Evolutionary conservation across 2,888 invertebrate genomes (phyloP).

Genomic region (Pseudococcus jackbeardsleyi): DNA sequence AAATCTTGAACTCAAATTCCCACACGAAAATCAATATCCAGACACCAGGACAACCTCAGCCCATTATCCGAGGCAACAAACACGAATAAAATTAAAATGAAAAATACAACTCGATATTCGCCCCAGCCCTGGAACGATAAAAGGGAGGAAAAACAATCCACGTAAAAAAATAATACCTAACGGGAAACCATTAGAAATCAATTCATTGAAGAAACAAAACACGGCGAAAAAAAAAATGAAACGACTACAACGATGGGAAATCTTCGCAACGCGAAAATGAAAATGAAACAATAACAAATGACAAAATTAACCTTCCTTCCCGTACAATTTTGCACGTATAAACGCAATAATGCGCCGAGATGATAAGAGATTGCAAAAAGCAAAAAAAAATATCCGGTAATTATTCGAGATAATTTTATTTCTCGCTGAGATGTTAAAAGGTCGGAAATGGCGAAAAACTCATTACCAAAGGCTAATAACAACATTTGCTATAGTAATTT

Average conservation of each 20-base stretch:
- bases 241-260: neutral
- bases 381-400: conserved; percentile 36
- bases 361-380: conserved; percentile 13
- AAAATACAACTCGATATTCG: neutral
- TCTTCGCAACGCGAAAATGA: neutral
- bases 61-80: too few species aligned
- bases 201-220: neutral
- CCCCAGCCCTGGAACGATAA: neutral
- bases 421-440: conserved; percentile 34
- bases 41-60: too few species aligned
- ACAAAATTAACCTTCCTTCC: conserved; percentile 28
- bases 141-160: neutral
- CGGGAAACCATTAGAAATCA: conserved; percentile 17
- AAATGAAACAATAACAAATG: conserved; percentile 27
- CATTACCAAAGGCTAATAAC: conserved; percentile 40
- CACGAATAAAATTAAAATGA: neutral
- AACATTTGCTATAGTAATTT: conserved; percentile 33
- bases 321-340: conserved; percentile 2
- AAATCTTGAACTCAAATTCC: too few species aligned
- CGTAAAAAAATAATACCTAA: neutral
- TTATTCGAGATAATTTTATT: conserved; percentile 52
- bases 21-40: too few species aligned
- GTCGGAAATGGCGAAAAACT: conserved; percentile 33
- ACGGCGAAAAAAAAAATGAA: neutral
- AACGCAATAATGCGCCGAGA: neutral